phyloP scores from a whole-genome alignment of 2,113 vertebrate species.

The Benthochromis sp. region DNA sequence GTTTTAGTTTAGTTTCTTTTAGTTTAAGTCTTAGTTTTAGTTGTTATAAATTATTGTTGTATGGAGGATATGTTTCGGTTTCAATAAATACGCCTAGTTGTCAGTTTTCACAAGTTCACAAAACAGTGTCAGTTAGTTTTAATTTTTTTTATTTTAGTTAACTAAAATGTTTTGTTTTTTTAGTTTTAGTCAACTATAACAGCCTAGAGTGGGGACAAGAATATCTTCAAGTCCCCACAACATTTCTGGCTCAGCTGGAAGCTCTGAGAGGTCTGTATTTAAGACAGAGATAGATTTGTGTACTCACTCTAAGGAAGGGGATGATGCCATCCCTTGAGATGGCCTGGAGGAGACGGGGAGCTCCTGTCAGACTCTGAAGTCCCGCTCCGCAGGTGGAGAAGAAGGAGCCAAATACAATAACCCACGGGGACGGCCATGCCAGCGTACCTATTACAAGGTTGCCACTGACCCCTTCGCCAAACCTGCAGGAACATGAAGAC shows the following conservation, averaged over 20 bases:
- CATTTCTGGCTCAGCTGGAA: neutral
- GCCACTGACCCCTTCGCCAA: conserved; percentile 91
- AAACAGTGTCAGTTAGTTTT: neutral
- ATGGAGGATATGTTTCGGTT: neutral
- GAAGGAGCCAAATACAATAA: conserved; percentile 97
- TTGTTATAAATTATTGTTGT: neutral
- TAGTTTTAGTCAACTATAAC: neutral
- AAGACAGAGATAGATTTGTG: neutral
- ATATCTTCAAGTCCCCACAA: neutral
- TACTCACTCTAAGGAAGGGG: conserved; percentile 86
- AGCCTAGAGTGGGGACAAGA: neutral
- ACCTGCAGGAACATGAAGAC: conserved; percentile 63
- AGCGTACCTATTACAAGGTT: conserved; percentile 94
- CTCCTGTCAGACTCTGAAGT: conserved; percentile 93
- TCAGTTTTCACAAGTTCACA: neutral
- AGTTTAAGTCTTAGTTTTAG: neutral
- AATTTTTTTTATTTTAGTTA: neutral
- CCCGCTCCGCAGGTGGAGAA: conserved; percentile 95
- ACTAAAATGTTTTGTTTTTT: neutral
- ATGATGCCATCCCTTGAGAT: conserved; percentile 93
- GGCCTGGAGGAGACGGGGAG: conserved; percentile 91
- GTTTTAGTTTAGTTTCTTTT: neutral
- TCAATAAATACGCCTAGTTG: neutral
- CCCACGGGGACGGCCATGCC: conserved; percentile 94
- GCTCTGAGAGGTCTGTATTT: neutral